phyloP scores from a whole-genome alignment of 2,888 invertebrate species.

The Euproctis similis region DNA sequence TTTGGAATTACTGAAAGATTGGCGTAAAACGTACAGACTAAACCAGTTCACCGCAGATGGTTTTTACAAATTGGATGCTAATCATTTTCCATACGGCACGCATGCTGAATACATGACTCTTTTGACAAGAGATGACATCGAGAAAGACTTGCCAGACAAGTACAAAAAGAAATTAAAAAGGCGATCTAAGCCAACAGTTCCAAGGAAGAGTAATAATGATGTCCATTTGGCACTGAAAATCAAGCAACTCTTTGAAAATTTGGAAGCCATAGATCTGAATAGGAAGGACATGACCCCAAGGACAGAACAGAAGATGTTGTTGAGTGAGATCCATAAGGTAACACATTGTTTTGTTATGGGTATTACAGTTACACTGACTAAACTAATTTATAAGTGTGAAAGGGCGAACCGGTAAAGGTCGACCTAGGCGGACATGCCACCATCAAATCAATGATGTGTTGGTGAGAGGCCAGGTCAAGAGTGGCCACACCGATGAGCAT shows the following conservation, averaged over 20 bases:
- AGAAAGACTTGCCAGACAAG: conserved; percentile 66
- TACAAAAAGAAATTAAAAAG: conserved; percentile 44
- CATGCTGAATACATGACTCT: conserved; percentile 72
- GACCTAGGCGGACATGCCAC: too few species aligned
- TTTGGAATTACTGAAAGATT: conserved; percentile 62
- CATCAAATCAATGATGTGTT: too few species aligned
- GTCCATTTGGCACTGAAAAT: conserved; percentile 61
- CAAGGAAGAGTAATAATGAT: conserved; percentile 48
- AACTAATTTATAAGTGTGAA: too few species aligned
- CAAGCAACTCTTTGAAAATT: conserved; percentile 57
- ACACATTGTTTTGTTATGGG: too few species aligned
- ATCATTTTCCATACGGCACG: conserved; percentile 71
- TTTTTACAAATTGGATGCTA: conserved; percentile 34
- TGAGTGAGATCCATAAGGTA: conserved; percentile 78
- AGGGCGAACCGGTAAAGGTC: too few species aligned
- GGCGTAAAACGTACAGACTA: conserved; percentile 64
- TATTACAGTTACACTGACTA: too few species aligned
- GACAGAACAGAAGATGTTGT: conserved; percentile 68
- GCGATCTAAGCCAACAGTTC: conserved; percentile 42
- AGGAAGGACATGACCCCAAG: conserved; percentile 62
- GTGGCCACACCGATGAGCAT: too few species aligned
- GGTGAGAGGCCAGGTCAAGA: too few species aligned
- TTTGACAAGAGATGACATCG: conserved; percentile 62
- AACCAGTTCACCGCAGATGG: conserved; percentile 30
- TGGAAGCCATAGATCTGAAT: conserved; percentile 59